Evolutionary conservation across 2,888 invertebrate genomes (phyloP).

Genomic region (Parasteatoda lunata): DNA sequence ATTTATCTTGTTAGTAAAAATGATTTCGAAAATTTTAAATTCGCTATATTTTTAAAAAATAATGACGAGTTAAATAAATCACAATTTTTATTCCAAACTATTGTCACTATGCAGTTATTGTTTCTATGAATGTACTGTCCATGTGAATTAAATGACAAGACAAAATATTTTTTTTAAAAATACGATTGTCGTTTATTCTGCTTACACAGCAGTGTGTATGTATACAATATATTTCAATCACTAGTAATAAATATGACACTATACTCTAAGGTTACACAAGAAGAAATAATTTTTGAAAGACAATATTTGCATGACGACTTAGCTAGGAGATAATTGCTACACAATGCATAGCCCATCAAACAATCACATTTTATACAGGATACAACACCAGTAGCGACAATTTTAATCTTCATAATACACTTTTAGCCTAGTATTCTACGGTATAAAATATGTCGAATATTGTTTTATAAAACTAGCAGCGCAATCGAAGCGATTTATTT

Average conservation of each 20-base stretch:
- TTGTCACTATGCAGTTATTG: no score
- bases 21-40: no score
- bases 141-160: slow-evolving; percentile 49
- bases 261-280: slow-evolving; percentile 66
- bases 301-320: slow-evolving; percentile 67
- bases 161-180: slow-evolving; percentile 60
- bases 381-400: slow-evolving; percentile 51
- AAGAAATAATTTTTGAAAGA: slow-evolving; percentile 68
- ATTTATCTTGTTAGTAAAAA: no score
- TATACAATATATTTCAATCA: slow-evolving; percentile 68
- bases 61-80: no score
- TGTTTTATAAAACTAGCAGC: slow-evolving; percentile 66
- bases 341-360: slow-evolving; percentile 67
- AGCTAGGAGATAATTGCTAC: slow-evolving; percentile 67
- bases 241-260: slow-evolving; percentile 68
- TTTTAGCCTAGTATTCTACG: slow-evolving; percentile 58
- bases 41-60: no score
- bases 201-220: slow-evolving; percentile 68
- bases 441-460: slow-evolving; percentile 66
- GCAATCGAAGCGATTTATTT: slow-evolving; percentile 54
- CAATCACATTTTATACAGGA: slow-evolving; percentile 65
- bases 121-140: slow-evolving; percentile 15
- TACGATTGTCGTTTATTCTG: slow-evolving; percentile 68
- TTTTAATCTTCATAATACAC: slow-evolving; percentile 54
- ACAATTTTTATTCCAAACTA: no score